These are phyloP conservation scores for Alosa sapidissima DNA, from an alignment of 2,797 vertebrate species.

Conservation along the genomic window DNA sequence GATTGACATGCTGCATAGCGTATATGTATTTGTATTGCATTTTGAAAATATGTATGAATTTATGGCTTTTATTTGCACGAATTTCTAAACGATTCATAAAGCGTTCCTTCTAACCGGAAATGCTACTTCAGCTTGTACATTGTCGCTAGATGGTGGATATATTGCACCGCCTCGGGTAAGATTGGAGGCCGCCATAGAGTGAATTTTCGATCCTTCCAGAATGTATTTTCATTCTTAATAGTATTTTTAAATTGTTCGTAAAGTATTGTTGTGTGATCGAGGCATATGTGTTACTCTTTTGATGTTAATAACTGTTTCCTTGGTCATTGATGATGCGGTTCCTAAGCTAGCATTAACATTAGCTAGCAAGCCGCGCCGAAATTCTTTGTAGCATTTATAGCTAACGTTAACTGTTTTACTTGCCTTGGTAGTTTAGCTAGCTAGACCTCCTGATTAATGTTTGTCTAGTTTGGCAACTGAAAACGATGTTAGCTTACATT, in stretches of 20 bases:
- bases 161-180: conserved; percentile 5
- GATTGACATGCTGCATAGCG: neutral
- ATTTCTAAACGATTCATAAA: neutral
- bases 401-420: neutral
- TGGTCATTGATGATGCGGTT: neutral
- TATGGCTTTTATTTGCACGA: neutral
- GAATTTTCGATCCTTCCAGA: neutral
- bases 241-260: neutral
- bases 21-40: neutral
- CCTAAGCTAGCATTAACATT: neutral
- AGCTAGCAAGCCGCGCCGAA: neutral
- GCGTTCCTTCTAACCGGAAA: neutral
- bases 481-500: neutral
- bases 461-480: neutral
- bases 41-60: neutral
- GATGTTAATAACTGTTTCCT: neutral
- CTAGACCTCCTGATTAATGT: neutral
- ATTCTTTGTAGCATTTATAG: neutral
- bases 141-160: neutral
- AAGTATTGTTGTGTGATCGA: neutral
- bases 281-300: neutral
- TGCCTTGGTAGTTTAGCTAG: neutral
- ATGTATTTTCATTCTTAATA: neutral
- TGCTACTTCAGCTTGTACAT: conserved; percentile 1
- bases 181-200: neutral